Percentiles rank a stretch among this genome's conserved stretches.
phyloP scores from a whole-genome alignment of 1,140 invertebrate species.

The Periplaneta americana region DNA sequence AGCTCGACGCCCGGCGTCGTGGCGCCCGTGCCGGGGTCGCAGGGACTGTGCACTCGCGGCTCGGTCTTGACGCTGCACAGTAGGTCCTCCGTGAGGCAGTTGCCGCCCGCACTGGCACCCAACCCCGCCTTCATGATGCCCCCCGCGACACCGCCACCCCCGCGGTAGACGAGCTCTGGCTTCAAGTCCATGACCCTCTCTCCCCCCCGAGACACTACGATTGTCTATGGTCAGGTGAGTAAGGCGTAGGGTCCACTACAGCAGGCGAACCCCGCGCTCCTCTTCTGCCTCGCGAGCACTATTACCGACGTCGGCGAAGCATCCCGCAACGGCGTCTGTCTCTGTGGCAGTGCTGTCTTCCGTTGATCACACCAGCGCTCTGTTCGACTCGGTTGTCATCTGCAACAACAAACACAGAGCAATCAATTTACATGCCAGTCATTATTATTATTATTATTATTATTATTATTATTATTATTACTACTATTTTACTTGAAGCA shows the following conservation, averaged over 20 bases:
- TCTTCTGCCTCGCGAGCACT: background rate
- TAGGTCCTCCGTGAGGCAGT: slow-evolving; percentile 1
- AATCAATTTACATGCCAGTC: no score
- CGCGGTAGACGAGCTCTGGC: background rate
- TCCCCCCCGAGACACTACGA: background rate
- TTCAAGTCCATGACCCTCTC: background rate
- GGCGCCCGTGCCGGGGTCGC: slow-evolving; percentile 26
- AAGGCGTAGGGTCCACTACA: background rate
- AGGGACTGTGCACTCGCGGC: slow-evolving; percentile 23
- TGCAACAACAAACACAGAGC: background rate
- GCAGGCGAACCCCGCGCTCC: background rate
- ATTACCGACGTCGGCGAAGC: background rate
- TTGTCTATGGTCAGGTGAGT: background rate
- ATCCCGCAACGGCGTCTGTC: background rate
- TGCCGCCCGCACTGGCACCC: background rate
- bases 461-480: no score
- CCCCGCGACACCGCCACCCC: background rate
- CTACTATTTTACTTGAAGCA: no score
- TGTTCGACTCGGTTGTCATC: background rate
- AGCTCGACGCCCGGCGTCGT: slow-evolving; percentile 44
- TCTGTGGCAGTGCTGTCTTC: background rate
- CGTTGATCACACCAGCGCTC: background rate
- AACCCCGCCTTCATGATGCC: slow-evolving; percentile 6
- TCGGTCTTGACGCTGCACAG: slow-evolving; percentile 26
- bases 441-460: no score